A percentile compares a stretch with the other conserved stretches of the same genome.
Evolutionary conservation across 2,797 vertebrate species (phyloP).

Genomic region (Epinephelus awoara): DNA sequence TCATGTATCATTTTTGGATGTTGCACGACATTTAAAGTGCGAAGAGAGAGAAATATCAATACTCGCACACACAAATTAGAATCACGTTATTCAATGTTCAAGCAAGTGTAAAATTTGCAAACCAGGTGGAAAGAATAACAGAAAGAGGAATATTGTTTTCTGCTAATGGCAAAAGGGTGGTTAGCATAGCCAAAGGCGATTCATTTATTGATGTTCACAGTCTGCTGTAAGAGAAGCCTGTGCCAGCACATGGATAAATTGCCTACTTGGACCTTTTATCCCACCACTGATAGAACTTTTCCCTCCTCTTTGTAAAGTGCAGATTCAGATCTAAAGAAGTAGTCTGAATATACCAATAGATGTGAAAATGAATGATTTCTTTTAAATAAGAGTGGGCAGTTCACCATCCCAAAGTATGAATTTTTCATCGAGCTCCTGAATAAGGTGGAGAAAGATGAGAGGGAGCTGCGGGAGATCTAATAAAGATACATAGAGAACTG

Average conservation of each 20-base stretch:
- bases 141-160: slow-evolving; percentile 13
- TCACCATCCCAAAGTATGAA: slow-evolving; percentile 32
- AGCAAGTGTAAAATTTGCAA: slow-evolving; percentile 24
- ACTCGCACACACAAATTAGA: background rate
- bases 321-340: slow-evolving; percentile 44
- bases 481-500: slow-evolving; percentile 29
- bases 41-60: slow-evolving; percentile 1
- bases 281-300: slow-evolving; percentile 11
- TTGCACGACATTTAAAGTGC: background rate
- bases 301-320: slow-evolving; percentile 19
- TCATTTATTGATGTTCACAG: slow-evolving; percentile 6
- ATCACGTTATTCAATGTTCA: slow-evolving; percentile 16
- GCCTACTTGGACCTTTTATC: slow-evolving; percentile 21
- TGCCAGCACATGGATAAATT: slow-evolving; percentile 16
- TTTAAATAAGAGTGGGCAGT: slow-evolving; percentile 40
- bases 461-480: slow-evolving; percentile 29
- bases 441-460: slow-evolving; percentile 34
- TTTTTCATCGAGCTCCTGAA: slow-evolving; percentile 46
- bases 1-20: background rate
- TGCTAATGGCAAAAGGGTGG: slow-evolving; percentile 7
- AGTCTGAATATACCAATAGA: slow-evolving; percentile 22
- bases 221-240: slow-evolving; percentile 13
- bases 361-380: slow-evolving; percentile 42
- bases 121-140: slow-evolving; percentile 1
- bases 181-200: slow-evolving; percentile 16